phyloP scores from a whole-genome alignment of 2,113 vertebrate species.

The Dipodomys stephensi region DNA sequence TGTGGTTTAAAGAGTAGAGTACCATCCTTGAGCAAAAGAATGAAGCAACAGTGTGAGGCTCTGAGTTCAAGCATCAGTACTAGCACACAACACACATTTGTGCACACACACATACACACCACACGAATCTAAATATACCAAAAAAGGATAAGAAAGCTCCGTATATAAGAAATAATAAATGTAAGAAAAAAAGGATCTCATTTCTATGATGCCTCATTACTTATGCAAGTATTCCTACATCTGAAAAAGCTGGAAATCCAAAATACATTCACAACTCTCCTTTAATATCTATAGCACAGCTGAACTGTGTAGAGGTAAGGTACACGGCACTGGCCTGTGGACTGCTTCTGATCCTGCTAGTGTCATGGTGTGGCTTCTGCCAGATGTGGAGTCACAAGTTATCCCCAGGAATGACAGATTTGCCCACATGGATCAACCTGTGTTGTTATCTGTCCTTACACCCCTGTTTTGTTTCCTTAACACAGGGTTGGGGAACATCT shows the following conservation, averaged over 20 bases:
- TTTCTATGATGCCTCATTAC: neutral
- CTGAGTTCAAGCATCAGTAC: too few relatives aligned
- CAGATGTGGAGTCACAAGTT: neutral
- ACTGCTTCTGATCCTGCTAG: neutral
- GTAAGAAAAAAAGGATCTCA: too few relatives aligned
- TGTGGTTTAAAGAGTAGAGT: too few relatives aligned
- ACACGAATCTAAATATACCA: too few relatives aligned
- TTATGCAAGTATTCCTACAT: neutral
- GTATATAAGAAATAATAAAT: too few relatives aligned
- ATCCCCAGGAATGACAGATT: slow-evolving; percentile 1
- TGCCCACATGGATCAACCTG: neutral
- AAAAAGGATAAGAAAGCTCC: neutral
- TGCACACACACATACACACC: too few relatives aligned
- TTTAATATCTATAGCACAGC: neutral
- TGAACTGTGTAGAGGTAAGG: neutral
- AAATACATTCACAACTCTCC: neutral
- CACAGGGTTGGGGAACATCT: neutral
- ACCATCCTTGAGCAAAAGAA: too few relatives aligned
- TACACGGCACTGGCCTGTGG: neutral
- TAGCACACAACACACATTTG: too few relatives aligned
- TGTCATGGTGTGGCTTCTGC: neutral
- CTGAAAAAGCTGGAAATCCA: neutral
- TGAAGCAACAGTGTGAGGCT: too few relatives aligned
- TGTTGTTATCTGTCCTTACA: neutral
- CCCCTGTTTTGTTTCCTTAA: neutral